Evolutionary conservation across 2,113 vertebrate species (phyloP).

Genomic region (Corvus cornix): DNA sequence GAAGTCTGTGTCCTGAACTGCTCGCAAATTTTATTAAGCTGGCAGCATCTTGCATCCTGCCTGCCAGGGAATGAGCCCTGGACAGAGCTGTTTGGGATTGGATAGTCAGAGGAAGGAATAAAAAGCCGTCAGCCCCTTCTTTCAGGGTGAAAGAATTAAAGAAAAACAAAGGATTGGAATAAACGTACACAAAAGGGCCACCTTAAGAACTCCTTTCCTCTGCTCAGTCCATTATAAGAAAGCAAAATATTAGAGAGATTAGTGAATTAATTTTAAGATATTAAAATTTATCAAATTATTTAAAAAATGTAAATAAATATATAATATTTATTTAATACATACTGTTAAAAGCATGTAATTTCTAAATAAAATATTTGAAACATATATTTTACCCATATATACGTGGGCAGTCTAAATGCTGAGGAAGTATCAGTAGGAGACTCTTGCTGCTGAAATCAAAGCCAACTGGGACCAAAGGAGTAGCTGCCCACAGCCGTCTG

Average conservation of each 20-base stretch:
- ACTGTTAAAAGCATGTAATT: background rate
- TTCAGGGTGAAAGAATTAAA: background rate
- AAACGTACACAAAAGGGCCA: background rate
- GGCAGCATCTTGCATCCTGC: background rate
- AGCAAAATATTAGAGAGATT: background rate
- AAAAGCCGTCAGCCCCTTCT: background rate
- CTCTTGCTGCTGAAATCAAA: background rate
- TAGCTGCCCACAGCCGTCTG: background rate
- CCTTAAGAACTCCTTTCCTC: background rate
- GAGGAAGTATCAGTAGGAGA: background rate
- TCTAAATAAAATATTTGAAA: background rate
- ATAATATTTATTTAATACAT: background rate
- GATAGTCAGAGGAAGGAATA: background rate
- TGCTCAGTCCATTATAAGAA: background rate
- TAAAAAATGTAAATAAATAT: background rate
- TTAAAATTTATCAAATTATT: background rate
- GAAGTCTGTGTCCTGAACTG: background rate
- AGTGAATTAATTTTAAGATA: background rate
- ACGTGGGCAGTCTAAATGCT: background rate
- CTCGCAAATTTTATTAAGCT: background rate
- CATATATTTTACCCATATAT: background rate
- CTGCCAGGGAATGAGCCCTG: background rate
- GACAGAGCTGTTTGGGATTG: background rate
- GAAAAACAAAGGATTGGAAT: background rate
- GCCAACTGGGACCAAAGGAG: background rate